Evolutionary conservation across 2,797 vertebrate genomes (phyloP).

Genomic region (Carcharodon carcharias): DNA sequence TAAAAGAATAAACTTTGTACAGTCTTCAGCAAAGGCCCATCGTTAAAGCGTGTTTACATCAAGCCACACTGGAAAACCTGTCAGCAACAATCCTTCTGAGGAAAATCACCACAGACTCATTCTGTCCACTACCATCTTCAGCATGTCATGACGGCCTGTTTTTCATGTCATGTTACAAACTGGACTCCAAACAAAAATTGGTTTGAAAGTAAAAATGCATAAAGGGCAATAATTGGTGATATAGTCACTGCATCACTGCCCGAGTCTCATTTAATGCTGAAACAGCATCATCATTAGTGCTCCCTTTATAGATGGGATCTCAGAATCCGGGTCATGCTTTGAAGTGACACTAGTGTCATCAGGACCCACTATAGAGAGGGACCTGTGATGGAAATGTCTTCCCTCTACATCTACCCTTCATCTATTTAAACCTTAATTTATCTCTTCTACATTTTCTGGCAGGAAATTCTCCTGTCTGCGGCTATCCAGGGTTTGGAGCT

Average conservation of each 20-base stretch:
- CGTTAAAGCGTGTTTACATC: slow-evolving; percentile 25
- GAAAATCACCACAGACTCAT: neutral
- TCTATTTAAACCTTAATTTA: neutral
- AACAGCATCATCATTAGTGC: neutral
- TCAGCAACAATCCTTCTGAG: neutral
- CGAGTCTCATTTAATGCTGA: neutral
- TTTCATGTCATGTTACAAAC: neutral
- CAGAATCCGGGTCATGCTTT: neutral
- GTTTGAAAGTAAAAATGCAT: neutral
- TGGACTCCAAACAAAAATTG: neutral
- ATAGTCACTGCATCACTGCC: neutral
- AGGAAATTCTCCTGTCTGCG: neutral
- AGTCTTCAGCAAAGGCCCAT: slow-evolving; percentile 7
- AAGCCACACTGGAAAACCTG: neutral
- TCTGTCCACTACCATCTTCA: slow-evolving; percentile 27
- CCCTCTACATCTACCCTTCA: neutral
- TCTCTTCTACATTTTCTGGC: neutral
- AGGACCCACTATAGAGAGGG: neutral
- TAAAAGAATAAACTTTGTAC: slow-evolving; percentile 11
- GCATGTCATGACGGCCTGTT: neutral
- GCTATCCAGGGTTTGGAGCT: neutral
- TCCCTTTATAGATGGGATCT: neutral
- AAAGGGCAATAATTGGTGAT: neutral
- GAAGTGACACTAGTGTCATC: neutral
- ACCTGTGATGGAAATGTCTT: neutral